Conservation (phyloP, 2,797 vertebrate genomes). For the Spheniscus humboldti region DNA sequence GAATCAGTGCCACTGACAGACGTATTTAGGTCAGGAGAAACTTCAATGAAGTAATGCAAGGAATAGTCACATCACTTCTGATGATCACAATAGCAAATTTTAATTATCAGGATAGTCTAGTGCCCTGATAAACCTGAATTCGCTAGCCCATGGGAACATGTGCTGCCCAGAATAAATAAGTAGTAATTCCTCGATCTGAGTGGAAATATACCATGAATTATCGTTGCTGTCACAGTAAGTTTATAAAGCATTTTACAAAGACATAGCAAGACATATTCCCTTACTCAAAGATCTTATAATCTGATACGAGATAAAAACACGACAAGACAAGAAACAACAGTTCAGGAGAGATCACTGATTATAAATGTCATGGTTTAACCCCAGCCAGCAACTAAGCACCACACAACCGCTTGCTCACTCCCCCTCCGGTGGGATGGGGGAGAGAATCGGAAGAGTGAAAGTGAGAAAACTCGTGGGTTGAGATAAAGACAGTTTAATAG, state of each 20-base stretch:
- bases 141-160: background rate
- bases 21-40: background rate
- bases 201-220: slow-evolving; percentile 47
- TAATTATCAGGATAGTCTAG: background rate
- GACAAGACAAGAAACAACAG: slow-evolving; percentile 63
- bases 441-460: no score
- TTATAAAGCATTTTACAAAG: slow-evolving; percentile 58
- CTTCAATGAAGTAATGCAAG: background rate
- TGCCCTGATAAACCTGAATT: slow-evolving; percentile 16
- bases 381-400: no score
- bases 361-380: background rate
- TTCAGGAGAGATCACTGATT: slow-evolving; percentile 63
- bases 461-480: no score
- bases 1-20: background rate
- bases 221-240: slow-evolving; percentile 21
- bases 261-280: slow-evolving; percentile 25
- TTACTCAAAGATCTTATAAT: slow-evolving; percentile 54
- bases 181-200: slow-evolving; percentile 9
- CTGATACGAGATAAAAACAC: slow-evolving; percentile 49
- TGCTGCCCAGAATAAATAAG: slow-evolving; percentile 23
- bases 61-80: background rate
- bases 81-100: slow-evolving; percentile 1
- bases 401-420: no score
- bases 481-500: no score
- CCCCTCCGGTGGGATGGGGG: no score